Evolutionary conservation across 1,140 invertebrate species (phyloP).

Genomic region (Drosophila sproati): DNA sequence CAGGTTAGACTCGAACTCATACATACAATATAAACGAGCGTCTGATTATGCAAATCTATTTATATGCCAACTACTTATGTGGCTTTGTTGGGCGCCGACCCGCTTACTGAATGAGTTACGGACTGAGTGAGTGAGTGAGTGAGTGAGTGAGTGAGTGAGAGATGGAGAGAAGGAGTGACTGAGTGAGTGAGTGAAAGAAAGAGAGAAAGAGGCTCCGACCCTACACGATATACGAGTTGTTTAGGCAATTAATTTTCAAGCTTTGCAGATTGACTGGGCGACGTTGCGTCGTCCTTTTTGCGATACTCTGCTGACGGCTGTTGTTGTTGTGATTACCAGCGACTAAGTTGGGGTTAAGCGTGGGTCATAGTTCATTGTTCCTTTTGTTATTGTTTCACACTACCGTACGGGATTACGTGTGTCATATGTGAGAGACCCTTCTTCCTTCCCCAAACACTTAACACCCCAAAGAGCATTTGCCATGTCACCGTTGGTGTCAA

Average conservation of each 20-base stretch:
- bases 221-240: conserved; percentile 39
- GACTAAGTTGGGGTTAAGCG: conserved; percentile 55
- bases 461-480: not conserved
- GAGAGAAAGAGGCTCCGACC: not conserved
- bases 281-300: conserved; percentile 24
- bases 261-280: conserved; percentile 52
- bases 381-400: conserved; percentile 43
- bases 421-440: conserved; percentile 35
- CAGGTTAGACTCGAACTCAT: conserved; percentile 12
- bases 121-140: not conserved
- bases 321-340: conserved; percentile 56
- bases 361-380: conserved; percentile 36
- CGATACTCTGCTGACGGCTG: conserved; percentile 30
- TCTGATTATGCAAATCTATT: conserved; percentile 64
- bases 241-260: conserved; percentile 66
- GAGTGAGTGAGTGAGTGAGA: not conserved
- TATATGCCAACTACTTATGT: conserved; percentile 65
- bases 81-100: conserved; percentile 48
- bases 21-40: conserved; percentile 12
- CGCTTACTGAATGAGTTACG: conserved; percentile 3
- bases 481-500: conserved; percentile 38
- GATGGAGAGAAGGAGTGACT: not conserved
- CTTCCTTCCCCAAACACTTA: not conserved
- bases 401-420: conserved; percentile 50
- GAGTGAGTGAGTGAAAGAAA: not conserved